Base-by-base conservation (phyloP, 2,113 vertebrate genomes). In the Aspiorhynchus laticeps region DNA sequence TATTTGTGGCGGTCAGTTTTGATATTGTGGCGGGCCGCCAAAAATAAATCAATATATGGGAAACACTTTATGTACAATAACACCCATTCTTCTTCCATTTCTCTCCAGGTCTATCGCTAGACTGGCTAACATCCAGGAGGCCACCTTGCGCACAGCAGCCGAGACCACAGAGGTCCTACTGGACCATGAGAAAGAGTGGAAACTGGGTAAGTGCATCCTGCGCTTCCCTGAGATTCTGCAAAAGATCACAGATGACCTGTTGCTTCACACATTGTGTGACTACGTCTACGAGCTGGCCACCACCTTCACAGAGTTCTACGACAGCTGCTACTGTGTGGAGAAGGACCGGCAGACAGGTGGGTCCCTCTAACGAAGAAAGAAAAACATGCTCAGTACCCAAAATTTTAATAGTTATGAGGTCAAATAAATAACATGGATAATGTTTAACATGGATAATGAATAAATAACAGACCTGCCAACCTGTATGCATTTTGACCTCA, bases 301-400 rank as follows among this genome's bases (percentile, higher is more conserved):
- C 77, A 97, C 97, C 87, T 99, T 99, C 94, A 99, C 98, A 0
- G 98, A 99, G 95, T 99, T 99, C 95, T 99, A 99, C 0, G 98
- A 99, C 91, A 97, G 92, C 95, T 99, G 98, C 93, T 99, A 99
- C 90, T 99, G 98, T 0, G 96, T 99, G 69, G 98, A 99, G 93
- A 99, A 99, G 92, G 97, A 99, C 93, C 91, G 98, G 3, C 95
- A 97, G 88, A 99, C 96, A 2, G 98, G 98, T 99, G 84, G 91
- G 96, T 80, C 33, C 33, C 33, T 53, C 51, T 7, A 61, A 41
- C 12, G 12, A n/a, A 15, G 11, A 41, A 81, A 65, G 36, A 19
- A 81, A 65, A 81, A 46, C 24, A 46, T 59, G 15, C 14, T 43
- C 7, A 0, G 15, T 63, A n/a, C 24, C 59, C 59, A 43, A 46